phyloP scores from a whole-genome alignment of 2,113 vertebrate species.

The Tenebrosternarchus preto region DNA sequence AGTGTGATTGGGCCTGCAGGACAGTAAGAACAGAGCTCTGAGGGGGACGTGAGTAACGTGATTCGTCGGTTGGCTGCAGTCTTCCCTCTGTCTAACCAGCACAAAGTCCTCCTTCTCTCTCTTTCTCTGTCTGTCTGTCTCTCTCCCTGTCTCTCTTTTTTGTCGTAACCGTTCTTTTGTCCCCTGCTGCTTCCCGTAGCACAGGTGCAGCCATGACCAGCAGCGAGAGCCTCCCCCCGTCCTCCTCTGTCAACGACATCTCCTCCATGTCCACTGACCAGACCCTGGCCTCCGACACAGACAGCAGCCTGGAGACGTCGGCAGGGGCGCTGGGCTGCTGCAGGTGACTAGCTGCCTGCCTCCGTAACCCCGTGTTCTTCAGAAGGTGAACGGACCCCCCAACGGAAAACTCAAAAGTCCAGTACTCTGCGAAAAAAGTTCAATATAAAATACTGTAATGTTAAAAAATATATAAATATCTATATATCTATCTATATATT shows the following conservation, averaged over 20 bases:
- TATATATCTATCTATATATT: slow-evolving; percentile 64
- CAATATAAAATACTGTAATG: slow-evolving; percentile 2
- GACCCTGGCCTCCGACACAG: slow-evolving; percentile 98
- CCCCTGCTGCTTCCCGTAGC: slow-evolving; percentile 94
- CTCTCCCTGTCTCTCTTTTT: slow-evolving; percentile 55
- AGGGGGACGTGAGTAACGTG: not conserved
- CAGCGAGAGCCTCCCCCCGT: slow-evolving; percentile 98
- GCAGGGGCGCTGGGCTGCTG: slow-evolving; percentile 98
- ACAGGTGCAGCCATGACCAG: slow-evolving; percentile 99
- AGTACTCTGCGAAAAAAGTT: slow-evolving; percentile 5
- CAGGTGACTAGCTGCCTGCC: slow-evolving; percentile 99
- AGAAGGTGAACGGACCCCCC: slow-evolving; percentile 83
- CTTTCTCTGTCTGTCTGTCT: not conserved
- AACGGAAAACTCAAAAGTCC: slow-evolving; percentile 12
- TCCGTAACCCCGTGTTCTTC: slow-evolving; percentile 99
- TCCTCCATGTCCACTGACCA: slow-evolving; percentile 99
- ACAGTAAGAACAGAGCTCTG: not conserved
- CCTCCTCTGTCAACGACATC: slow-evolving; percentile 98
- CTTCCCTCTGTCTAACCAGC: not conserved
- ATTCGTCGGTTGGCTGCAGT: not conserved
- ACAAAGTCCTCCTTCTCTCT: not conserved
- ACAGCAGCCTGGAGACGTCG: slow-evolving; percentile 99
- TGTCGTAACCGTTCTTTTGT: slow-evolving; percentile 86
- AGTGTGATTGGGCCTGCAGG: no score
- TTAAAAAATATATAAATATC: slow-evolving; percentile 57